phyloP scores from a whole-genome alignment of 1,140 invertebrate genomes.

The Drosophila athabasca region DNA sequence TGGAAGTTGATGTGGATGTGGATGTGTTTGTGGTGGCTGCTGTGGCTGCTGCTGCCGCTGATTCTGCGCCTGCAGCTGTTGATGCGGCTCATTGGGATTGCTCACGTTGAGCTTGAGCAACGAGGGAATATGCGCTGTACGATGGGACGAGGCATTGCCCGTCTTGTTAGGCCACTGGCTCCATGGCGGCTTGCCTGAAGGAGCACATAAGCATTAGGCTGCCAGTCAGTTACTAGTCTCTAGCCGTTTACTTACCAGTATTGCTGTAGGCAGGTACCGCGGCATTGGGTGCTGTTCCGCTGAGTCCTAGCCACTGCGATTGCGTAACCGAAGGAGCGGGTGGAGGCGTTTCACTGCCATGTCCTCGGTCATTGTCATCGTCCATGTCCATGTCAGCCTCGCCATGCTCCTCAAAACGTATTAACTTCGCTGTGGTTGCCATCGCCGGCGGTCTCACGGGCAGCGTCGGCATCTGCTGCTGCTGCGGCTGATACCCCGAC shows the following conservation, averaged over 20 bases:
- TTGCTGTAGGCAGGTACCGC: slow-evolving; percentile 9
- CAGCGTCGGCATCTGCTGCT: slow-evolving; percentile 15
- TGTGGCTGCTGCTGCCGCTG: slow-evolving; percentile 27
- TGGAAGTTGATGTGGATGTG: slow-evolving; percentile 15
- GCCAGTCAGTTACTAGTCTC: neutral
- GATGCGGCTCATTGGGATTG: slow-evolving; percentile 70
- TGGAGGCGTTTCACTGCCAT: slow-evolving; percentile 43
- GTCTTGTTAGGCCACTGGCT: slow-evolving; percentile 42
- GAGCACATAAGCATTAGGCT: neutral
- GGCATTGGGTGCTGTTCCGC: slow-evolving; percentile 2
- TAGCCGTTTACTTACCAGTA: slow-evolving; percentile 24
- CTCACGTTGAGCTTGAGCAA: slow-evolving; percentile 74
- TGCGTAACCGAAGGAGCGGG: slow-evolving; percentile 55
- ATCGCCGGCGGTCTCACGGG: slow-evolving; percentile 7
- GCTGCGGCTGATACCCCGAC: slow-evolving; percentile 46
- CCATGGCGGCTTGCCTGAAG: slow-evolving; percentile 47
- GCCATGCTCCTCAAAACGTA: slow-evolving; percentile 86
- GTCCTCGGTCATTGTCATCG: slow-evolving; percentile 85
- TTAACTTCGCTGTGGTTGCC: slow-evolving; percentile 4
- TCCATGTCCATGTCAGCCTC: slow-evolving; percentile 94
- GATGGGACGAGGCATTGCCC: slow-evolving; percentile 34
- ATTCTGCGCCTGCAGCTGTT: slow-evolving; percentile 29
- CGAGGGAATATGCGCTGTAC: slow-evolving; percentile 78
- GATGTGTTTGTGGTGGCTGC: slow-evolving; percentile 4
- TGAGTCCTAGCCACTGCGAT: slow-evolving; percentile 52